Evolutionary conservation across 2,888 invertebrate genomes (phyloP).

Genomic region (Ectemnius cavifrons): DNA sequence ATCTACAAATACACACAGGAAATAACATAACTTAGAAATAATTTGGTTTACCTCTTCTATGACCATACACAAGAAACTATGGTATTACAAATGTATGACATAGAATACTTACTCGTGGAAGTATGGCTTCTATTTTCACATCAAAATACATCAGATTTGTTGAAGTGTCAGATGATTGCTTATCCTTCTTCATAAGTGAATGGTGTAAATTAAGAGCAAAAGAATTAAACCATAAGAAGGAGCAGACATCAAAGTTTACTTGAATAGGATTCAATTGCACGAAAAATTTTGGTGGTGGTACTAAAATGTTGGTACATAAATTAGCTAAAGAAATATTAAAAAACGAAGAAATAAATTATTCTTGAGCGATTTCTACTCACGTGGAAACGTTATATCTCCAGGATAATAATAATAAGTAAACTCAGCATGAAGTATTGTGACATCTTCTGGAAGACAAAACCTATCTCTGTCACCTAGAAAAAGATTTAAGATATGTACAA

Average conservation of each 20-base stretch:
- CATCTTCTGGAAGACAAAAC: constrained; percentile 92
- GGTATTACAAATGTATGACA: constrained; percentile 14
- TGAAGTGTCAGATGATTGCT: constrained; percentile 64
- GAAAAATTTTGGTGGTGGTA: constrained; percentile 95
- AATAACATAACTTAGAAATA: background rate
- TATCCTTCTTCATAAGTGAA: constrained; percentile 81
- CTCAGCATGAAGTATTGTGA: constrained; percentile 96
- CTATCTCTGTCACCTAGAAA: constrained; percentile 85
- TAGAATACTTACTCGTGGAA: constrained; percentile 87
- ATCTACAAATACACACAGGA: constrained; percentile 79
- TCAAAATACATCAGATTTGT: constrained; percentile 85
- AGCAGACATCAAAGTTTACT: constrained; percentile 91
- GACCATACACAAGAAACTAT: background rate
- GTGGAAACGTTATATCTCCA: constrained; percentile 91
- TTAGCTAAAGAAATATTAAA: constrained; percentile 23
- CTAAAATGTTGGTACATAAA: constrained; percentile 80
- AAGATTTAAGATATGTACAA: constrained; percentile 33
- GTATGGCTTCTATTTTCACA: constrained; percentile 93
- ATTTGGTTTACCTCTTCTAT: too few relatives aligned
- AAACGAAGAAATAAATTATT: constrained; percentile 8
- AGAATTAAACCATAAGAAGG: constrained; percentile 95
- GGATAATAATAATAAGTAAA: constrained; percentile 98
- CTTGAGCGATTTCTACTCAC: constrained; percentile 79
- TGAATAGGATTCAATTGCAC: constrained; percentile 94
- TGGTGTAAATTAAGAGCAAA: constrained; percentile 93